Base-by-base conservation (phyloP, 1,140 invertebrate genomes). In the Ctenoplectra terminalis region DNA sequence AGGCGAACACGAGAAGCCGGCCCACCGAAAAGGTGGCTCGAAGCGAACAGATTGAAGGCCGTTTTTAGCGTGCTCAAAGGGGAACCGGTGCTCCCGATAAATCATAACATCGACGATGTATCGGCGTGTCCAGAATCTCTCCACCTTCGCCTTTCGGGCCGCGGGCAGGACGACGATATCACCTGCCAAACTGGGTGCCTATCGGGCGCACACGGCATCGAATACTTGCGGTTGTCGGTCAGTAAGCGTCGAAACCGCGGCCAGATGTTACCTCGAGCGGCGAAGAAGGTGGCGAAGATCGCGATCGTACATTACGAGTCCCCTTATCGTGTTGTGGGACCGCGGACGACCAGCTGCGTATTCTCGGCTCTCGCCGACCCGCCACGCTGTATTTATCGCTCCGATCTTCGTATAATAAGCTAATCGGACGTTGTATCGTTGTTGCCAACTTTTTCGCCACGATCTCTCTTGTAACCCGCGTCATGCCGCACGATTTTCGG, bases 171-270 rank as follows among this genome's bases (percentile, higher is more conserved):
- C 70, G 82, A 58, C 70, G 82, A 82, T 82, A 87, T 75, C 86
- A 88, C 86, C 86, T 87, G 86, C 85, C 86, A 81, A 86, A 81
- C 52, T 56, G 66, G 60, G 67, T 74, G 82, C 61, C 83, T 70
- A 82, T 58, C 76, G 77, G 66, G 67, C 79, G 70, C 56, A 63
- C 56, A 56, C 67, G 26, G 79, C 80, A 46, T 11, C 72, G 54
- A 86, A 86, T 87, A 76, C 73, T 79, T 87, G 82, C 58, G 85
- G 86, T 87, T 40, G 73, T 58, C 50, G 48, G 40, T 74, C 64
- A 82, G 78, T 87, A 88, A 88, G 71, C 83, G 74, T 61, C 86
- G 86, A 88, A 88, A 88, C 86, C 86, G 82, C 85, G 78, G 73
- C 86, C 86, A 88, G 86, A 88, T 88, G 86, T 88, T 87, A 46